These are phyloP conservation scores for Rhimphoctona megacephalus DNA, from an alignment of 2,888 invertebrate species.

Conservation along the genomic window DNA sequence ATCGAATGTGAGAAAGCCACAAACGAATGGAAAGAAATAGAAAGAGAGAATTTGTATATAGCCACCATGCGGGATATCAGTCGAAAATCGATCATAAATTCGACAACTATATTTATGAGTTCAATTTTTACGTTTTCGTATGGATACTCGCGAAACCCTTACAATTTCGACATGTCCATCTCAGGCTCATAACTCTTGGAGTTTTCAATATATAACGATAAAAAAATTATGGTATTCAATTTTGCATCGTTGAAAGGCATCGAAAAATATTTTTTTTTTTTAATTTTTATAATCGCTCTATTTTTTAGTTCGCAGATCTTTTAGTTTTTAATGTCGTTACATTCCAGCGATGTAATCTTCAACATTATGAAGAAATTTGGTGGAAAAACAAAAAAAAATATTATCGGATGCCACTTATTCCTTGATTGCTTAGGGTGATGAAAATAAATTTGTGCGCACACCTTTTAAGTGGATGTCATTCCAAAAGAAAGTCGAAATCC, in stretches of 20 bases:
- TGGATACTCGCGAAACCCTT: neutral
- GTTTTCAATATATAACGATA: neutral
- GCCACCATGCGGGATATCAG: neutral
- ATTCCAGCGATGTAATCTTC: neutral
- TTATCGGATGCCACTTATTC: neutral
- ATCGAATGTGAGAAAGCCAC: slow-evolving; percentile 60
- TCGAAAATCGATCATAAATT: neutral
- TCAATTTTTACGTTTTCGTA: neutral
- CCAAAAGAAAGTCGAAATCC: neutral
- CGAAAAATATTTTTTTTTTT: neutral
- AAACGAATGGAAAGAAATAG: slow-evolving; percentile 7
- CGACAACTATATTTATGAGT: neutral
- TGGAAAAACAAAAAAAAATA: neutral
- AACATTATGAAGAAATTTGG: neutral
- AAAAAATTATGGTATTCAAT: neutral
- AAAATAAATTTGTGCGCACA: neutral
- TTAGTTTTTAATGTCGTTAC: no score
- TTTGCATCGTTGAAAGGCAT: no score
- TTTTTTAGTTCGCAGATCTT: neutral
- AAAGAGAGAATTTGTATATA: neutral
- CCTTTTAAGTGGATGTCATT: neutral
- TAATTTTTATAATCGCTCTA: neutral
- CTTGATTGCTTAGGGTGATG: neutral
- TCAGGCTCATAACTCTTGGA: neutral
- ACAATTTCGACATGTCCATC: neutral